Percentiles rank a stretch among this genome's conserved stretches.
Evolutionary conservation across 2,113 vertebrate genomes (phyloP).

Genomic region (Lepus americanus): DNA sequence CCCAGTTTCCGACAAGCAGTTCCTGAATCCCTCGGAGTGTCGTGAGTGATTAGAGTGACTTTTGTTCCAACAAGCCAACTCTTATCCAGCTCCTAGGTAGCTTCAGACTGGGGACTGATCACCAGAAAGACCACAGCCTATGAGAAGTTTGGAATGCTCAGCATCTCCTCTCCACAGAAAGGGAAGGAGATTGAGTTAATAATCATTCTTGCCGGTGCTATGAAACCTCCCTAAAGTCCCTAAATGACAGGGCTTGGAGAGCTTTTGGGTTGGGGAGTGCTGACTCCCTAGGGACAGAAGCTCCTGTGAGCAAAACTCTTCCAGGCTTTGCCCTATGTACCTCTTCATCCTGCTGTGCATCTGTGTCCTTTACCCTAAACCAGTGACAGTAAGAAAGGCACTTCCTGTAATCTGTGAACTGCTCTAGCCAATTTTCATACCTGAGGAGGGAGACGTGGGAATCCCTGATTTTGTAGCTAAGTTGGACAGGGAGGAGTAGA

Average conservation of each 20-base stretch:
- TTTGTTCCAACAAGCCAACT: neutral
- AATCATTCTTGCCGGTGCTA: neutral
- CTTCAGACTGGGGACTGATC: neutral
- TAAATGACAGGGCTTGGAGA: neutral
- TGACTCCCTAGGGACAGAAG: neutral
- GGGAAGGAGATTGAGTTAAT: neutral
- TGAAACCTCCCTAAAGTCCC: neutral
- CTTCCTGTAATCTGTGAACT: neutral
- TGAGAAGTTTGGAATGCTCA: neutral
- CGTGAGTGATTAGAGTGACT: neutral
- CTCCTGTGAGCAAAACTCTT: neutral
- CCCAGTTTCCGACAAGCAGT: neutral
- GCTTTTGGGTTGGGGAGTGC: neutral
- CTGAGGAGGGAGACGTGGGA: neutral
- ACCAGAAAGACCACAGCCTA: neutral
- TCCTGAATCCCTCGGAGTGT: neutral
- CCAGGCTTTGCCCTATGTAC: neutral
- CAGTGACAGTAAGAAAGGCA: neutral
- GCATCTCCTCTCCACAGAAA: neutral
- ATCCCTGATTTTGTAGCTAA: neutral
- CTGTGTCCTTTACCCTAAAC: neutral
- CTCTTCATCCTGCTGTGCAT: neutral
- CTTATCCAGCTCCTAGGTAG: neutral
- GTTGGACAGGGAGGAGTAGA: neutral
- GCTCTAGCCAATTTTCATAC: neutral